phyloP scores from a whole-genome alignment of 1,140 invertebrate genomes.

The Idris sp. region DNA sequence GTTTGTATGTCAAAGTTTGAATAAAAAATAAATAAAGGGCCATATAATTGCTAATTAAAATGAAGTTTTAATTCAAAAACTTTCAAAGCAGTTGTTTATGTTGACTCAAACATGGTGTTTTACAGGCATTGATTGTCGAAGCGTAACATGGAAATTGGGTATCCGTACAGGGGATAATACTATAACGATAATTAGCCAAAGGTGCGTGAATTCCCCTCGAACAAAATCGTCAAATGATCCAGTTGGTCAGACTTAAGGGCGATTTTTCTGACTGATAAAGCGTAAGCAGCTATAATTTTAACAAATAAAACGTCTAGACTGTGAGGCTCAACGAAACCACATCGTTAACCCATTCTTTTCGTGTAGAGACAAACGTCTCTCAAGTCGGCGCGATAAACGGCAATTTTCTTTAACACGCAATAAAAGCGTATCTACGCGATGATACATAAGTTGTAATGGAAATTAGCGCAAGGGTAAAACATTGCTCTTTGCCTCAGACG shows the following conservation, averaged over 20 bases:
- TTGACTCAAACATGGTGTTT: too few relatives aligned
- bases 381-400: conserved; percentile 13
- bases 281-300: conserved; percentile 15
- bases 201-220: conserved; percentile 14
- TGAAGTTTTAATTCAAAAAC: too few relatives aligned
- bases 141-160: conserved; percentile 21
- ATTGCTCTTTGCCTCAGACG: conserved; percentile 11
- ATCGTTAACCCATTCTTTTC: conserved; percentile 2
- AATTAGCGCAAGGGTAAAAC: conserved; percentile 33
- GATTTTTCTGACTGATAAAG: conserved; percentile 18
- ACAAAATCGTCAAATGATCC: conserved; percentile 17
- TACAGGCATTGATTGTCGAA: conserved; percentile 2
- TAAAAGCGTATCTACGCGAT: conserved; percentile 23
- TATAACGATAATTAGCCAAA: conserved; percentile 21
- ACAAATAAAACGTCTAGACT: conserved; percentile 14
- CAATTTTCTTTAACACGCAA: conserved; percentile 25
- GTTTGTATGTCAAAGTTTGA: too few relatives aligned
- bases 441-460: conserved; percentile 21
- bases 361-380: background rate
- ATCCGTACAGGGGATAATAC: conserved; percentile 4
- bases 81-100: too few relatives aligned
- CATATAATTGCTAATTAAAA: too few relatives aligned
- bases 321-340: background rate
- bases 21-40: too few relatives aligned
- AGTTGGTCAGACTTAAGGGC: background rate